Percentiles rank a stretch among this genome's conserved stretches.
These are phyloP conservation scores for Polypterus senegalus DNA, from an alignment of 2,113 vertebrate genomes.

Conservation along the genomic window DNA sequence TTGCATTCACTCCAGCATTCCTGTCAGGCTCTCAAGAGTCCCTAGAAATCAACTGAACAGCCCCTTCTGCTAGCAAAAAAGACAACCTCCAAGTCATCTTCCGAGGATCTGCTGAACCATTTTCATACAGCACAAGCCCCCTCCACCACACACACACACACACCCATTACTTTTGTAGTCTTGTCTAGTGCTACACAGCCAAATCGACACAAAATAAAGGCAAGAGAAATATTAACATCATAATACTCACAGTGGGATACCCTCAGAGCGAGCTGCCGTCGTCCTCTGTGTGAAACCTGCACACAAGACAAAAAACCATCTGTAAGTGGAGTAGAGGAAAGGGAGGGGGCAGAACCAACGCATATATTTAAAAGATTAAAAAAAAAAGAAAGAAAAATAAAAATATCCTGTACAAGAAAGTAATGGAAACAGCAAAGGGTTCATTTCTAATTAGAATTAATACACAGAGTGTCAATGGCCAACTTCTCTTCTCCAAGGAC, in stretches of 20 bases:
- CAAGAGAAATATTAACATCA: constrained; percentile 31
- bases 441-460: constrained; percentile 41
- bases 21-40: too few species aligned
- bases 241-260: constrained; percentile 43
- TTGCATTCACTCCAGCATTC: too few species aligned
- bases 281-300: constrained; percentile 41
- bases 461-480: constrained; percentile 19
- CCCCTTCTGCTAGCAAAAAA: too few species aligned
- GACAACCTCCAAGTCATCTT: too few species aligned
- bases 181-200: constrained; percentile 15
- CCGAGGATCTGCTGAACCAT: too few species aligned
- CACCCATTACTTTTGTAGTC: background rate
- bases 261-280: constrained; percentile 27
- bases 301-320: constrained; percentile 31
- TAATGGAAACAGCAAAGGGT: constrained; percentile 28
- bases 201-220: constrained; percentile 11
- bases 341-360: constrained; percentile 15
- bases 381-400: constrained; percentile 15
- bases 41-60: too few species aligned
- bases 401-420: constrained; percentile 10
- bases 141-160: constrained; percentile 29
- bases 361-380: constrained; percentile 1
- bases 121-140: constrained; percentile 33
- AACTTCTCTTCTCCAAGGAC: constrained; percentile 26
- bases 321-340: constrained; percentile 26